Evolutionary conservation across 53 echinoderm and acorn worm genomes (phyloP), one percentile per base, ranked within the genome.

Genomic region (Echinarachnius parma): DNA sequence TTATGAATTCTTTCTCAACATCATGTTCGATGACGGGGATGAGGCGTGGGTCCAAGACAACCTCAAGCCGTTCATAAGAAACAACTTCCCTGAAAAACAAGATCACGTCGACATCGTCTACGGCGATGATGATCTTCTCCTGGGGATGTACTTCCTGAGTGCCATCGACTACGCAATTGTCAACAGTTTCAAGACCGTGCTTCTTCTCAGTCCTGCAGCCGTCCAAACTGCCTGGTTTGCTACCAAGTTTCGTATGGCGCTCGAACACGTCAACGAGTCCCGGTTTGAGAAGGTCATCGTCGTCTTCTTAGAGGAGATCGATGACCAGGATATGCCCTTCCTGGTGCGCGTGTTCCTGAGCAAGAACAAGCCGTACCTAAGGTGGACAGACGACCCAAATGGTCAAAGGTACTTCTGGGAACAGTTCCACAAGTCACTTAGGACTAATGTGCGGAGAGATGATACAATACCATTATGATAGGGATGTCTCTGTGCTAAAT

Each of bases 111-210:
- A 68, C 37, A 72, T 72, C 46, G 57, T 72, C 1, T 56, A 36
- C 30, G 74, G 74, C 25, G 74, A 72, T 14, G 74, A 72, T 3
- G 74, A 72, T 37, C 42, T 72, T n/a, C 55, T 72, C 13, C 56
- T 57, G 56, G 74, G 74, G 10, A 72, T 72, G 74, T 72, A 72
- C 20, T 72, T 26, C 16, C 22, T 72, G 4, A 42, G 39, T 28
- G 74, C 74, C 15, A 19, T 72, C 37, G 36, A 72, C 33, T 56
- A 72, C 44, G 54, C 57, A 16, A 45, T 72, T 28, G 57, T 72
- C 16, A 23, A 56, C 30, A 72, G 74, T 34, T 72, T 36, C 57
- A 72, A 72, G 20, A 72, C 74, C 5, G 22, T 72, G 1, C 39
- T 72, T 16, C 57, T 72, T 10, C 74, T 72, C 29, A 72, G 74